Conservation (phyloP, 2,797 vertebrate genomes). For the Myotis daubentonii region DNA sequence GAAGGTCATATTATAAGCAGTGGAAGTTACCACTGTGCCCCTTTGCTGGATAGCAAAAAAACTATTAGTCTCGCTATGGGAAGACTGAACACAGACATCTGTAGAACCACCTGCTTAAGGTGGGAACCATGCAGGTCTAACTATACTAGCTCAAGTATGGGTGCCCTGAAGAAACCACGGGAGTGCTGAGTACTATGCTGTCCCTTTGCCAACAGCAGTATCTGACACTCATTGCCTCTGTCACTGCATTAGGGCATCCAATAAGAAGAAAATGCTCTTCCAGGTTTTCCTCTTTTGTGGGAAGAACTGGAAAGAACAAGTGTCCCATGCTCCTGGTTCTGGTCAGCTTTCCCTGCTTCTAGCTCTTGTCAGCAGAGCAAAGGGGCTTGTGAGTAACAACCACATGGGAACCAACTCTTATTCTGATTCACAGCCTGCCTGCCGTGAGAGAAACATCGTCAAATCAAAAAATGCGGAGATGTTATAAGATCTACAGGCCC, state of each 20-base stretch:
- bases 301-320: neutral
- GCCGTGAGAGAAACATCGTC: neutral
- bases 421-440: neutral
- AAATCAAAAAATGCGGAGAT: neutral
- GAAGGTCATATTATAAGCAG: neutral
- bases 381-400: neutral
- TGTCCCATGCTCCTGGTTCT: neutral
- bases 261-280: neutral
- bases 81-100: neutral
- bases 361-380: neutral
- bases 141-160: neutral
- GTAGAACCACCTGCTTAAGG: neutral
- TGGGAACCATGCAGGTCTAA: neutral
- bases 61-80: neutral
- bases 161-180: neutral
- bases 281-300: neutral
- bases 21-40: neutral
- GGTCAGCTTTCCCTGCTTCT: neutral
- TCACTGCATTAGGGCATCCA: neutral
- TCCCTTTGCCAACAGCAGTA: neutral
- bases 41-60: neutral
- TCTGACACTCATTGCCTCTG: neutral
- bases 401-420: neutral
- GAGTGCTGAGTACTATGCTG: neutral
- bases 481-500: neutral